Conservation (phyloP, 2,888 invertebrate species). For the Andrena bicolor region DNA sequence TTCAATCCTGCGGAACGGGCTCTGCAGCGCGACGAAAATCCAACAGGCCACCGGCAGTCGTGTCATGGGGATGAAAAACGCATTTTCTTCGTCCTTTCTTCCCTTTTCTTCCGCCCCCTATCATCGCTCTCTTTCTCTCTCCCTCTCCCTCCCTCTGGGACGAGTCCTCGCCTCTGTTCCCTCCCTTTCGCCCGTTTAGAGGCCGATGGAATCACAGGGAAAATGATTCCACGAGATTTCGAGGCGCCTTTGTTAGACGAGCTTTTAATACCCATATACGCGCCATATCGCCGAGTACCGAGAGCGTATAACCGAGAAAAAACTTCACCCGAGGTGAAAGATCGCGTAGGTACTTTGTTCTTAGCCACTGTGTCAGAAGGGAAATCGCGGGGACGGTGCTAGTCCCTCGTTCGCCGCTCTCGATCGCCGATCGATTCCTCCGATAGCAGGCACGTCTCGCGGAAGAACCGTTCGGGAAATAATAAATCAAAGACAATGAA, state of each 20-base stretch:
- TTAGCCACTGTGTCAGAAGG: background rate
- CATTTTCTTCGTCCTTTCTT: constrained; percentile 57
- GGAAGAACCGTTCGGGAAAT: background rate
- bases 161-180: constrained; percentile 14
- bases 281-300: background rate
- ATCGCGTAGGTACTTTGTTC: constrained; percentile 3
- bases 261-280: constrained; percentile 46
- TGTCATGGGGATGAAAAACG: constrained; percentile 73
- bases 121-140: background rate
- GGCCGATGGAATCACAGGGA: constrained; percentile 26
- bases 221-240: constrained; percentile 54
- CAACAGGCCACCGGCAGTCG: constrained; percentile 62
- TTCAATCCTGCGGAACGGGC: constrained; percentile 63
- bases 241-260: constrained; percentile 52
- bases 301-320: constrained; percentile 15
- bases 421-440: background rate
- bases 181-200: constrained; percentile 27
- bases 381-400: background rate
- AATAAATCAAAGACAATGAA: background rate
- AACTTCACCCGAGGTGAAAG: constrained; percentile 8
- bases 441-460: background rate
- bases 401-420: too few relatives aligned
- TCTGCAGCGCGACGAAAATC: constrained; percentile 70
- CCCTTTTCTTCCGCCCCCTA: constrained; percentile 13
- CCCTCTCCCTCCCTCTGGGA: background rate